A percentile compares a stretch with the other conserved stretches of the same genome.
Conservation (phyloP, 2,113 vertebrate genomes). For the Neogobius melanostomus region DNA sequence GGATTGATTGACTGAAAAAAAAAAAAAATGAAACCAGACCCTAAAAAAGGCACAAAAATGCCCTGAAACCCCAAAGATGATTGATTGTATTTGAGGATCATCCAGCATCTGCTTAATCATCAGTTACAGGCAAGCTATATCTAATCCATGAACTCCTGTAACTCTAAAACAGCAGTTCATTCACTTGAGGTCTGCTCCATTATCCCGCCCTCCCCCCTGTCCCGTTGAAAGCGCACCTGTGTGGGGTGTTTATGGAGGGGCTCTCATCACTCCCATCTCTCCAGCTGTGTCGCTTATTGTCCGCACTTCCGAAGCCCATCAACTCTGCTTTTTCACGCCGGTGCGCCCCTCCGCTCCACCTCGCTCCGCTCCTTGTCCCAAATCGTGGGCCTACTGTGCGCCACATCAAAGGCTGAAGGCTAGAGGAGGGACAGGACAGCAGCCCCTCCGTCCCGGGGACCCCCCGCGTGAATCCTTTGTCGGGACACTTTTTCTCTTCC, state of each 20-base stretch:
- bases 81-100: too few relatives aligned
- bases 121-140: background rate
- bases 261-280: background rate
- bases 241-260: background rate
- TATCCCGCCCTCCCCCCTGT: background rate
- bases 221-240: background rate
- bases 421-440: background rate
- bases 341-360: background rate
- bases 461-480: background rate
- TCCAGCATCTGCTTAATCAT: background rate
- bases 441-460: background rate
- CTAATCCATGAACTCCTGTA: background rate
- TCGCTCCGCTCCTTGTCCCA: background rate
- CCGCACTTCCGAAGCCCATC: conserved; percentile 2
- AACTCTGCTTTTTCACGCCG: conserved; percentile 1
- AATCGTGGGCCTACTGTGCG: background rate
- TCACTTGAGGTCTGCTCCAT: background rate
- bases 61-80: too few relatives aligned
- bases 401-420: background rate
- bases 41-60: too few relatives aligned
- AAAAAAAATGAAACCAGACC: too few relatives aligned
- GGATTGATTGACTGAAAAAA: too few relatives aligned
- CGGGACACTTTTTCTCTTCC: background rate
- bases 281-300: background rate
- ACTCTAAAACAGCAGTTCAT: background rate